Percentiles rank a stretch among this genome's conserved stretches.
These are phyloP conservation scores for Nylanderia fulva DNA, from an alignment of 1,140 invertebrate genomes.

Conservation along the genomic window DNA sequence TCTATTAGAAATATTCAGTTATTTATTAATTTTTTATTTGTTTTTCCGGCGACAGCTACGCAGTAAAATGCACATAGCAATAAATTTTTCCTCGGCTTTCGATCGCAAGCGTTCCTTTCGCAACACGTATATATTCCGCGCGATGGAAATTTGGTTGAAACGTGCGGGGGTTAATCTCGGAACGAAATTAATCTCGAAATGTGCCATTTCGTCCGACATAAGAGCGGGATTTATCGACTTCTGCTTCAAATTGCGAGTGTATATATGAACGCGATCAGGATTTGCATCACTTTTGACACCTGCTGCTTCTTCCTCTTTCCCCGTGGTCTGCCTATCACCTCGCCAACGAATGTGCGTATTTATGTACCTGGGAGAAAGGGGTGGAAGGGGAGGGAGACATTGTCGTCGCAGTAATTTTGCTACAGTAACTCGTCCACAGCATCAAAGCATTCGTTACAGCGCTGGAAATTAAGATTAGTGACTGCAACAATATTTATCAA, in stretches of 20 bases:
- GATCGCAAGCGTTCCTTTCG: slow-evolving; percentile 28
- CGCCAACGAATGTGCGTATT: not conserved
- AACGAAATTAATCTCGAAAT: slow-evolving; percentile 59
- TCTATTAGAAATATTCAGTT: slow-evolving; percentile 28
- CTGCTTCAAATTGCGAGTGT: slow-evolving; percentile 53
- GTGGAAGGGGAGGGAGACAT: no score
- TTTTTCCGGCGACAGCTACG: not conserved
- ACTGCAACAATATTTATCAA: slow-evolving; percentile 37
- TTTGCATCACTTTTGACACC: slow-evolving; percentile 73
- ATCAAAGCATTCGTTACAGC: slow-evolving; percentile 56
- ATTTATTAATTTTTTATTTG: slow-evolving; percentile 43
- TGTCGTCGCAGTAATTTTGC: slow-evolving; percentile 34
- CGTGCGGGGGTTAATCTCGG: slow-evolving; percentile 37
- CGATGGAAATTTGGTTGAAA: slow-evolving; percentile 51
- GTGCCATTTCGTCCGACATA: slow-evolving; percentile 39
- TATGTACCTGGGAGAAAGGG: no score
- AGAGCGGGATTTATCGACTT: slow-evolving; percentile 65
- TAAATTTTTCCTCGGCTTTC: slow-evolving; percentile 39
- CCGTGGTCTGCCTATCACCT: not conserved
- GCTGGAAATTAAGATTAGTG: slow-evolving; percentile 71
- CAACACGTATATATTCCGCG: slow-evolving; percentile 28
- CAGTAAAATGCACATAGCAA: slow-evolving; percentile 49
- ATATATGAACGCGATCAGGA: slow-evolving; percentile 38
- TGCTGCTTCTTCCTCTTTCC: slow-evolving; percentile 42
- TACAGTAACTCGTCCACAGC: slow-evolving; percentile 30